Percentiles rank a stretch among this genome's conserved stretches.
Conservation (phyloP, 2,888 invertebrate species). For the Sepioteuthis lessoniana region DNA sequence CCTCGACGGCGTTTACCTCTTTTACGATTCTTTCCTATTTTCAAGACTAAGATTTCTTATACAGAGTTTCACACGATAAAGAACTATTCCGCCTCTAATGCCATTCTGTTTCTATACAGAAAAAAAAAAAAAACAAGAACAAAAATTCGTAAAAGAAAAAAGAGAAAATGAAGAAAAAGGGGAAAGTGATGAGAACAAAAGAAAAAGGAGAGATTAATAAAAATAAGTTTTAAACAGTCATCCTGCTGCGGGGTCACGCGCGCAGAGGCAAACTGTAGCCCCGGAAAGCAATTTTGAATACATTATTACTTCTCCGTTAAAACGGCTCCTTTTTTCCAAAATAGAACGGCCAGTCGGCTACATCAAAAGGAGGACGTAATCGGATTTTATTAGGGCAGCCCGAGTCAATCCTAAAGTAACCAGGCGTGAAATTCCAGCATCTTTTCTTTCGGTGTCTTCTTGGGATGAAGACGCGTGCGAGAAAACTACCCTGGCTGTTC, state of each 20-base stretch:
- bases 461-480: not conserved
- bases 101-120: not conserved
- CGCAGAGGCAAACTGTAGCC: conserved; percentile 16
- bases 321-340: not conserved
- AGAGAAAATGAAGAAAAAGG: not conserved
- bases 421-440: conserved; percentile 33
- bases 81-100: too few species aligned
- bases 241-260: conserved; percentile 4
- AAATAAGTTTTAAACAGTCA: not conserved
- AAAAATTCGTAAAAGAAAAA: not conserved
- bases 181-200: not conserved
- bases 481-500: not conserved
- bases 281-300: not conserved
- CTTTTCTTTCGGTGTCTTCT: not conserved
- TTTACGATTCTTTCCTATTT: too few species aligned
- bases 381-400: conserved; percentile 2
- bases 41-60: too few species aligned
- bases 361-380: not conserved
- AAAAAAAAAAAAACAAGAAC: not conserved
- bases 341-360: not conserved
- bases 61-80: too few species aligned
- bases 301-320: not conserved
- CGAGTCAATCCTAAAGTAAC: not conserved
- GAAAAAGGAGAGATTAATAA: not conserved
- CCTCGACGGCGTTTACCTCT: too few species aligned